Conservation (phyloP, 2,797 vertebrate species). For the Chiloscyllium punctatum region DNA sequence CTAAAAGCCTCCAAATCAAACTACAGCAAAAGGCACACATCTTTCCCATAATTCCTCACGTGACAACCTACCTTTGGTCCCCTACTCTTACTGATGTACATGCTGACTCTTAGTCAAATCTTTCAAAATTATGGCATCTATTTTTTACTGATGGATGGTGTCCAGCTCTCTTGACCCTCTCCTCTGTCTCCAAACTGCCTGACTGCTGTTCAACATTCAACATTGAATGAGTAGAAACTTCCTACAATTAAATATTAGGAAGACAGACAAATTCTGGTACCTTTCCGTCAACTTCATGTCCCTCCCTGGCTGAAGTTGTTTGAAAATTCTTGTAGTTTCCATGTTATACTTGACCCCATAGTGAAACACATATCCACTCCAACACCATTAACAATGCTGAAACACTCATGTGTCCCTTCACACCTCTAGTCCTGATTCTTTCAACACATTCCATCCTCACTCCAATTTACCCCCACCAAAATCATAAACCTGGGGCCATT, state of each 20-base stretch:
- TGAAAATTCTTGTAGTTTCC: background rate
- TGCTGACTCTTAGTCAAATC: background rate
- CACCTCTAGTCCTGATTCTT: background rate
- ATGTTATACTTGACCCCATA: background rate
- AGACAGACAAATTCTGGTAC: background rate
- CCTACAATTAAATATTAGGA: background rate
- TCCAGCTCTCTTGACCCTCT: background rate
- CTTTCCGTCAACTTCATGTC: background rate
- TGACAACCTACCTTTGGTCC: background rate
- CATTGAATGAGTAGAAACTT: background rate
- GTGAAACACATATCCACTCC: background rate
- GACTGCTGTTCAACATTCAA: background rate
- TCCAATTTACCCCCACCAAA: background rate
- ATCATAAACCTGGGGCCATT: background rate
- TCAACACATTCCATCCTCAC: background rate
- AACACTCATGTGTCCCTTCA: background rate
- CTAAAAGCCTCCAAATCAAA: background rate
- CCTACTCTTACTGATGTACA: background rate
- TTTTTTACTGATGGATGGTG: background rate
- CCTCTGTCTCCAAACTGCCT: background rate
- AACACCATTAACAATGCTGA: background rate
- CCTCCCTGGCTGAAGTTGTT: background rate
- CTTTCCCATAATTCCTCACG: background rate
- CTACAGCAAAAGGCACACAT: background rate
- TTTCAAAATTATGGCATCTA: background rate